Evolutionary conservation across 2,888 invertebrate species (phyloP).

Genomic region (Lycia hirtaria): DNA sequence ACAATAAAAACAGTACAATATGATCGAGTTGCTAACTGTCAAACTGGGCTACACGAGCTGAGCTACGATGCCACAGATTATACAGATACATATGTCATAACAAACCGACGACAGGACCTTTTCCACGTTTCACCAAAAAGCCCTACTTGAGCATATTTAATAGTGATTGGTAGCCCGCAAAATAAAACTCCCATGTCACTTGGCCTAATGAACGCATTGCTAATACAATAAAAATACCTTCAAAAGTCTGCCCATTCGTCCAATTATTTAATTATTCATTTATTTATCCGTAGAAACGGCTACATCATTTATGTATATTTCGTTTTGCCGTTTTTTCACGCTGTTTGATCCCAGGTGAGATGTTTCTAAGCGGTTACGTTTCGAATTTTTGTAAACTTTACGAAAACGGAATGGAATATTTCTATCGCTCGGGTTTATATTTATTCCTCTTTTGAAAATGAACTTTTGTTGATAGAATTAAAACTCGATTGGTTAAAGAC

Average conservation of each 20-base stretch:
- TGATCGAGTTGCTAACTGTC: no score
- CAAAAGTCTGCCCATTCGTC: constrained; percentile 45
- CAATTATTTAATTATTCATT: constrained; percentile 53
- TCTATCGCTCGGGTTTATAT: not conserved
- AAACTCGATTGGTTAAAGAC: no score
- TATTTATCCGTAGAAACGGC: constrained; percentile 38
- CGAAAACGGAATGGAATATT: not conserved
- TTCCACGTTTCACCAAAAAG: no score
- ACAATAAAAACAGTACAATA: no score
- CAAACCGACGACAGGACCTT: no score
- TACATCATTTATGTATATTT: constrained; percentile 42
- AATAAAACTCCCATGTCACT: constrained; percentile 5
- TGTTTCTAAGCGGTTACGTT: constrained; percentile 11
- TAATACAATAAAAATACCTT: constrained; percentile 33
- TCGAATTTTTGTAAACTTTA: not conserved
- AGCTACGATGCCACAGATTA: no score
- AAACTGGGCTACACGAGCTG: no score
- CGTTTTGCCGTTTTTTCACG: constrained; percentile 33
- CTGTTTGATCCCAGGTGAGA: constrained; percentile 10
- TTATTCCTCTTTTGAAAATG: not conserved
- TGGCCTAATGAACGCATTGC: constrained; percentile 21
- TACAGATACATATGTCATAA: no score
- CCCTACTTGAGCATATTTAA: no score
- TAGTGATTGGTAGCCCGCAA: no score
- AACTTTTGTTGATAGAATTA: no score